These are phyloP conservation scores for Junonia oenone DNA, from an alignment of 2,888 invertebrate species.

Conservation along the genomic window DNA sequence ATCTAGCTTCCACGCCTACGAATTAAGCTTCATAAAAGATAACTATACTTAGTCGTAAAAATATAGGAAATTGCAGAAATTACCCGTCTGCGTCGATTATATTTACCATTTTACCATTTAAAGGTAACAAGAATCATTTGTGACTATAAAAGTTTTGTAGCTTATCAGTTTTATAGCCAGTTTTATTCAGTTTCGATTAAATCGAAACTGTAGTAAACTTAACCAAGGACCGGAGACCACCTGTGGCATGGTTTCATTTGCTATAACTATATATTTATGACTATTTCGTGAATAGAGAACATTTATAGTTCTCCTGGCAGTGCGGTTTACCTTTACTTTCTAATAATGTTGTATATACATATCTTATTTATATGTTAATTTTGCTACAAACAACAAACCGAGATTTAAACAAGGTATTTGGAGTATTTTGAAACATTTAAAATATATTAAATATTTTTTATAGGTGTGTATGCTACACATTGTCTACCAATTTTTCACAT, in stretches of 20 bases:
- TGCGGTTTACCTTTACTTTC: neutral
- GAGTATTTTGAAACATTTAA: too few species aligned
- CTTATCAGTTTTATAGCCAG: conserved; percentile 15
- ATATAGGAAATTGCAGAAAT: neutral
- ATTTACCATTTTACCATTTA: neutral
- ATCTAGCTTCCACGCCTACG: too few species aligned
- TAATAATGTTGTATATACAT: neutral
- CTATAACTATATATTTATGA: conserved; percentile 8
- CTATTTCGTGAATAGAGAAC: conserved; percentile 2
- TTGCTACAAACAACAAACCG: neutral
- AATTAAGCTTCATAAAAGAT: too few species aligned
- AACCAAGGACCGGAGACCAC: conserved; percentile 13
- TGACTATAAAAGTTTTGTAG: conserved; percentile 1
- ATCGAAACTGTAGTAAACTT: conserved; percentile 10
- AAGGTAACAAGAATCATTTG: neutral
- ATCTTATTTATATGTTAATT: neutral
- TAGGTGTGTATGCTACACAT: too few species aligned
- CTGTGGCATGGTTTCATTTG: conserved; percentile 17
- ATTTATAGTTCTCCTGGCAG: neutral
- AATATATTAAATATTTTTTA: too few species aligned
- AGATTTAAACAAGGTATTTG: neutral
- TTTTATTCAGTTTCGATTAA: conserved; percentile 3
- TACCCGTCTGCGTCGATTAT: neutral
- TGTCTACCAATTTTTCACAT: too few species aligned
- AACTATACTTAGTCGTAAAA: too few species aligned